These are phyloP conservation scores for Drosophila anomalata DNA, from an alignment of 2,888 invertebrate genomes.

Conservation along the genomic window DNA sequence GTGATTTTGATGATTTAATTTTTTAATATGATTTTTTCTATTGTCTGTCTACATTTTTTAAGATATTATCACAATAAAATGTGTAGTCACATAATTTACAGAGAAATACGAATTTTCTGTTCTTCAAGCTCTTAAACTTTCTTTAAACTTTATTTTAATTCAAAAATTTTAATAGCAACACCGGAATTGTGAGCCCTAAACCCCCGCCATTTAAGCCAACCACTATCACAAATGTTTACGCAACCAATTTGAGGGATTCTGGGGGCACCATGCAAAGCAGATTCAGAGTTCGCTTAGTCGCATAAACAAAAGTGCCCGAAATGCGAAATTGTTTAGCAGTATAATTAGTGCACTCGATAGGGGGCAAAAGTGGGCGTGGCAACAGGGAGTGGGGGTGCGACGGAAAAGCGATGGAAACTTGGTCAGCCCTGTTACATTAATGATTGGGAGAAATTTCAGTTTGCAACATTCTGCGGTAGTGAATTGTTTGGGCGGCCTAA, in stretches of 20 bases:
- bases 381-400: not conserved
- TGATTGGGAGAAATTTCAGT: constrained; percentile 53
- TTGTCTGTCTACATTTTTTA: too few relatives aligned
- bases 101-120: too few relatives aligned
- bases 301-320: constrained; percentile 53
- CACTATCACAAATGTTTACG: constrained; percentile 46
- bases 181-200: not conserved
- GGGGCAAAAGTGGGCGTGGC: constrained; percentile 15
- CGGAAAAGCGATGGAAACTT: constrained; percentile 7
- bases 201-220: constrained; percentile 7
- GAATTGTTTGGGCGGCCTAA: constrained; percentile 3
- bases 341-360: constrained; percentile 67
- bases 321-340: constrained; percentile 60
- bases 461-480: constrained; percentile 50
- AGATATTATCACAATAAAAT: too few relatives aligned
- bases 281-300: constrained; percentile 34
- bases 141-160: not conserved
- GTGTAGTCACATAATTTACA: too few relatives aligned
- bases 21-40: too few relatives aligned
- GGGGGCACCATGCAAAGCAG: constrained; percentile 15
- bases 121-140: too few relatives aligned
- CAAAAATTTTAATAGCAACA: not conserved
- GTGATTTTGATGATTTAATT: too few relatives aligned
- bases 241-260: constrained; percentile 55
- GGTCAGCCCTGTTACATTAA: constrained; percentile 38